Percentiles rank a stretch among this genome's conserved stretches.
Conservation (phyloP, 1,140 invertebrate species). For the Orius insidiosus region DNA sequence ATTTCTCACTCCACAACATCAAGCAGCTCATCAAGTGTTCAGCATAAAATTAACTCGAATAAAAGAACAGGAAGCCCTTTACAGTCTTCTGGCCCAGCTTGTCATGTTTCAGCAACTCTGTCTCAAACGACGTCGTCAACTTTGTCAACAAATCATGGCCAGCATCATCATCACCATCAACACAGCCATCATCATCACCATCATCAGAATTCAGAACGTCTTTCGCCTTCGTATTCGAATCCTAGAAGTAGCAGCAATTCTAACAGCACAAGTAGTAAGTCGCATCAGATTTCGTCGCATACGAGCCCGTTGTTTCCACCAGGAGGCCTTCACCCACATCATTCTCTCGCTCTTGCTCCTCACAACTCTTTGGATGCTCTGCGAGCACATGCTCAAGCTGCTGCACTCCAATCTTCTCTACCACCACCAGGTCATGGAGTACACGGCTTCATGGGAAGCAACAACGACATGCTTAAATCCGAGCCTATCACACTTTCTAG, state of each 20-base stretch:
- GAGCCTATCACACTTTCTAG: constrained; percentile 14
- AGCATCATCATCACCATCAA: constrained; percentile 27
- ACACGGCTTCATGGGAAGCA: constrained; percentile 3
- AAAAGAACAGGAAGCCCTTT: constrained; percentile 29
- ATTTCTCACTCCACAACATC: constrained; percentile 45
- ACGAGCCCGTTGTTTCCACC: constrained; percentile 3
- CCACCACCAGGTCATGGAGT: constrained; percentile 26
- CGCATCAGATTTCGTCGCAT: constrained; percentile 7
- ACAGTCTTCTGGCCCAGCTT: constrained; percentile 27
- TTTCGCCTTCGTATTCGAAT: constrained; percentile 21
- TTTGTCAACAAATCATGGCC: constrained; percentile 27
- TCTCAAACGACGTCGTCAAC: constrained; percentile 23
- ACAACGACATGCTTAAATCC: constrained; percentile 11
- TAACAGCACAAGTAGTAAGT: not conserved
- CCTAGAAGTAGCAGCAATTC: constrained; percentile 21
- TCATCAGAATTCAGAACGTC: constrained; percentile 22
- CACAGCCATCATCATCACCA: constrained; percentile 28
- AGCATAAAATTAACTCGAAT: constrained; percentile 35
- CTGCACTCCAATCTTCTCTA: constrained; percentile 33
- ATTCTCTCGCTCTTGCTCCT: constrained; percentile 14
- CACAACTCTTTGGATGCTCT: constrained; percentile 31
- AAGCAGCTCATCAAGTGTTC: constrained; percentile 36
- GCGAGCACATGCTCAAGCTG: constrained; percentile 39
- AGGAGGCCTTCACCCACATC: constrained; percentile 10
- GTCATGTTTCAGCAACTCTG: constrained; percentile 22